A percentile compares a stretch with the other conserved stretches of the same genome.
Evolutionary conservation across 2,888 invertebrate species (phyloP).

Genomic region (Agrochola lychnidis): DNA sequence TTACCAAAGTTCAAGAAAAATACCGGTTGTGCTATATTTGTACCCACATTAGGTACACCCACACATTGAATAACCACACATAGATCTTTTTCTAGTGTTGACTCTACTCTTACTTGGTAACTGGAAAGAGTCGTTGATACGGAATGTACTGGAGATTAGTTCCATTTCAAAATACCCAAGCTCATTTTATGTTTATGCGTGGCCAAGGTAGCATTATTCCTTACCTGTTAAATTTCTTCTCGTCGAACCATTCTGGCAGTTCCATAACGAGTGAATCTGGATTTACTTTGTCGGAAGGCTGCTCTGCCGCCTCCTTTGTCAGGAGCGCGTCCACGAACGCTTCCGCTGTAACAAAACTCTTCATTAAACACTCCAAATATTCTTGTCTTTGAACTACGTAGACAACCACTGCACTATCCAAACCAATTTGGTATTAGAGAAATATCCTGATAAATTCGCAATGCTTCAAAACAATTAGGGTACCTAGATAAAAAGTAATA

Average conservation of each 20-base stretch:
- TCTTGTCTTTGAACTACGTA: not conserved
- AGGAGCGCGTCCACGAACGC: constrained; percentile 84
- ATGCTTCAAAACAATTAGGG: not conserved
- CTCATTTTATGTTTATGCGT: not conserved
- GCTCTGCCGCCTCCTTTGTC: constrained; percentile 81
- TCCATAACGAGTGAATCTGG: constrained; percentile 85
- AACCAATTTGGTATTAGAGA: not conserved
- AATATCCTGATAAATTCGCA: not conserved
- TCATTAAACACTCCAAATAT: not conserved
- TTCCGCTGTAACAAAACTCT: constrained; percentile 75
- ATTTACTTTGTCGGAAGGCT: constrained; percentile 84
- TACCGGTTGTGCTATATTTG: not conserved
- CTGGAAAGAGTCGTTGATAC: not conserved
- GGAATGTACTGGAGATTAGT: not conserved
- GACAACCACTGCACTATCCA: not conserved
- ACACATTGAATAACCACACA: not conserved
- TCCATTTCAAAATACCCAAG: not conserved
- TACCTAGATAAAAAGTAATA: not conserved
- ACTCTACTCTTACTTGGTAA: not conserved
- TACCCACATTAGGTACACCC: not conserved
- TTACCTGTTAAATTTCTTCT: constrained; percentile 92
- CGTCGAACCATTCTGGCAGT: constrained; percentile 93
- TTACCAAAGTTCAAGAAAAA: not conserved
- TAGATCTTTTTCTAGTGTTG: not conserved
- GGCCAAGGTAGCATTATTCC: constrained; percentile 55